phyloP scores from a whole-genome alignment of 2,888 invertebrate genomes.

The Physocephala rufipes region DNA sequence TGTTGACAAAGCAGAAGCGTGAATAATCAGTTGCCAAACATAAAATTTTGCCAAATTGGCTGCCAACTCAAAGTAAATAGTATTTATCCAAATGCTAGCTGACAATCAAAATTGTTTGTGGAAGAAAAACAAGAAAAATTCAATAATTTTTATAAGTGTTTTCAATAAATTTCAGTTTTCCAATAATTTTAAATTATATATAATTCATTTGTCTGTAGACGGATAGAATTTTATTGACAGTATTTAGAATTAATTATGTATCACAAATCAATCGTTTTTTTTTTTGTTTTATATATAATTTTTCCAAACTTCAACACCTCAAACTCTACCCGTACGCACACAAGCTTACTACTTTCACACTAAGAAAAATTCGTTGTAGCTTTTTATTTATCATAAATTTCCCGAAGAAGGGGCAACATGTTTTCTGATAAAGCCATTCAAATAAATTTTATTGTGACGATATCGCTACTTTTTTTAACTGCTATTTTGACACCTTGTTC shows the following conservation, averaged over 20 bases:
- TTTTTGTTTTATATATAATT: constrained; percentile 24
- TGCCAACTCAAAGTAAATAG: no score
- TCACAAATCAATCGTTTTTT: constrained; percentile 27
- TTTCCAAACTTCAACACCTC: constrained; percentile 11
- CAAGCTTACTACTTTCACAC: neutral
- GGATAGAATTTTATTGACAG: neutral
- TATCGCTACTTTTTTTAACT: neutral
- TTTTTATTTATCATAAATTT: neutral
- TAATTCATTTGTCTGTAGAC: no score
- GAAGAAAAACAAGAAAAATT: no score
- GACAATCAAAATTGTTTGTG: no score
- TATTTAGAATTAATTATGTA: constrained; percentile 21
- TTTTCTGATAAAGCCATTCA: constrained; percentile 46
- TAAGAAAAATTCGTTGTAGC: neutral
- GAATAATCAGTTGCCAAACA: no score
- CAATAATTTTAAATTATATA: no score
- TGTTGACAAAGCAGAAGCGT: no score
- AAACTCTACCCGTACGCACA: neutral
- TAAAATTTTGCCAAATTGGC: no score
- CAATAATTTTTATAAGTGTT: no score
- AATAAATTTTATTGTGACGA: constrained; percentile 38
- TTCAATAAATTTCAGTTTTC: no score
- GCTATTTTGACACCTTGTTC: constrained; percentile 7
- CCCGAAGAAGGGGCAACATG: constrained; percentile 9
- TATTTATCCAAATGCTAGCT: no score